Base-by-base conservation (phyloP, 2,888 invertebrate species). In the Schizaphis graminum region DNA sequence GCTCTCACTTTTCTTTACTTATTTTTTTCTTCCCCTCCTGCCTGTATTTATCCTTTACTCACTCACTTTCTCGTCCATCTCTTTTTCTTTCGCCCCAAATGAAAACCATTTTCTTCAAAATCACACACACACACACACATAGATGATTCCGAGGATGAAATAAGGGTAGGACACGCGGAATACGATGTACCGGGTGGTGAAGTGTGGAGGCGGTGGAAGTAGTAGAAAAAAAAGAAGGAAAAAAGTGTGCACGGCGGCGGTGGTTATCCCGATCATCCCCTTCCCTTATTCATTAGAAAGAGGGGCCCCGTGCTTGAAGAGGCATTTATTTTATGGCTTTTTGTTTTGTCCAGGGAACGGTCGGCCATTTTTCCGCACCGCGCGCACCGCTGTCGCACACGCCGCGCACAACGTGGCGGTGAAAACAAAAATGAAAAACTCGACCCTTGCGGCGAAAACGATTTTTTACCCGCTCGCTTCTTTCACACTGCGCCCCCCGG, bases 281-380 rank as follows among this genome's bases (percentile, higher is more conserved):
- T 94, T 67, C 85, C 49, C 93, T 94, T 94, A 94, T 94, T 94
- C 94, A 94, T 94, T 94, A 94, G 94, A 87, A 91, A 93, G 77
- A 93, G 89, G 90, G 94, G 94, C 61, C 94, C 94, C 93, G 93
- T 93, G 93, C 93, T 93, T 49, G 94, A 94, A 94, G 94, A 94
- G 94, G 94, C 94, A 94, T 94, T 94, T 94, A 94, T 94, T 94
- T 94, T 94, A 94, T 94, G 94, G 94, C 94, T 94, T 94, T 94
- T 94, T 94, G 94, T 94, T 94, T 94, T 94, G 94, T 94, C 94
- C 94, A 94, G 94, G 94, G 94, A 94, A 91, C 86, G 67, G 94
- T 94, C 94, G 94, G 94, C 94, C 94, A 94, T 94, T 94, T 94
- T 94, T 94, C 94, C 94, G 41, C 86, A 86, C 67, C 91, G n/a